These are phyloP conservation scores for Agonopterix subpropinquella DNA, from an alignment of 2,888 invertebrate genomes.

Conservation along the genomic window DNA sequence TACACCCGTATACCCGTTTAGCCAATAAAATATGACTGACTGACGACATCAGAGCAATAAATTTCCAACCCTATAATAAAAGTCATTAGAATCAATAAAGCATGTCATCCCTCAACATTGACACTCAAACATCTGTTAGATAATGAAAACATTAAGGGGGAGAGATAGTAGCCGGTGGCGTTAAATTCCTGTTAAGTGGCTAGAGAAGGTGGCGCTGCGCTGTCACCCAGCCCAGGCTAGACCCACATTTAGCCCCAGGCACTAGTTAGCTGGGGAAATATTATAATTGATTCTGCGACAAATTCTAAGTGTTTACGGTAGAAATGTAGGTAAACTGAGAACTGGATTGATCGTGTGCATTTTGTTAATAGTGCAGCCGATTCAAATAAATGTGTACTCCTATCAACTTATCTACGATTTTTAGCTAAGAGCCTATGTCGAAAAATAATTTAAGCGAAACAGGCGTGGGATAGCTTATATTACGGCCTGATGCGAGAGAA, in stretches of 20 bases:
- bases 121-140: constrained; percentile 24
- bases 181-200: constrained; percentile 8
- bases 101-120: constrained; percentile 29
- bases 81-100: constrained; percentile 54
- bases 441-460: too few species aligned
- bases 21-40: too few species aligned
- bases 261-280: background rate
- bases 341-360: too few species aligned
- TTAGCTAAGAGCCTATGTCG: too few species aligned
- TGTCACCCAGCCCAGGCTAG: background rate
- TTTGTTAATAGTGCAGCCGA: too few species aligned
- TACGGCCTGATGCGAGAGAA: too few species aligned
- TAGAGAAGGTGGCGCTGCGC: background rate
- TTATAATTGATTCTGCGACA: background rate
- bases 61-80: constrained; percentile 43
- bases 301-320: too few species aligned
- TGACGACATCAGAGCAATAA: constrained; percentile 11
- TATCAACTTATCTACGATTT: too few species aligned
- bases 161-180: constrained; percentile 10
- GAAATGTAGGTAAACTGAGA: too few species aligned
- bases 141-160: constrained; percentile 39
- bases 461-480: too few species aligned
- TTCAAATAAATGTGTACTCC: too few species aligned
- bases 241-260: background rate
- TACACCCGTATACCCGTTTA: too few species aligned